A percentile compares a stretch with the other conserved stretches of the same genome.
These are phyloP conservation scores for Tenthredo notha DNA, from an alignment of 2,888 invertebrate species.

Conservation along the genomic window DNA sequence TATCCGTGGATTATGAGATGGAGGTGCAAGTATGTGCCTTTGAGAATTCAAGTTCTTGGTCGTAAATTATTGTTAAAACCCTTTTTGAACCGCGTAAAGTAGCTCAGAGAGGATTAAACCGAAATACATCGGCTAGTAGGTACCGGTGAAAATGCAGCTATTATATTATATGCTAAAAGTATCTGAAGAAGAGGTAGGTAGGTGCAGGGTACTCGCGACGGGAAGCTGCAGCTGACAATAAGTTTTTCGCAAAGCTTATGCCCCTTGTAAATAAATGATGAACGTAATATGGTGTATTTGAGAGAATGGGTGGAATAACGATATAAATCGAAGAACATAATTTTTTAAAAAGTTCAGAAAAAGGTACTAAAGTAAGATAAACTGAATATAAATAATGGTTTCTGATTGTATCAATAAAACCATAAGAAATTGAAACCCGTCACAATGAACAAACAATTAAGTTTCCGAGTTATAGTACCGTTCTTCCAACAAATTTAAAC, in stretches of 20 bases:
- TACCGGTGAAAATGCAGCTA: slow-evolving; percentile 32
- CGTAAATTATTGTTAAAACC: slow-evolving; percentile 53
- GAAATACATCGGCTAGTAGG: slow-evolving; percentile 6
- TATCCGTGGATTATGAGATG: slow-evolving; percentile 65
- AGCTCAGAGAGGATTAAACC: slow-evolving; percentile 38
- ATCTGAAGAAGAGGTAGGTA: background rate
- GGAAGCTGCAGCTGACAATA: slow-evolving; percentile 37
- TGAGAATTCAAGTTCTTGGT: slow-evolving; percentile 9
- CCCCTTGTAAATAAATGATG: too few species aligned
- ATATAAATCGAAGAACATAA: too few species aligned
- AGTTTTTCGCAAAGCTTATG: background rate
- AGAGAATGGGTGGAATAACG: too few species aligned
- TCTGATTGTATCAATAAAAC: too few species aligned
- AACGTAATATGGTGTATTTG: too few species aligned
- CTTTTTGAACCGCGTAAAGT: slow-evolving; percentile 7
- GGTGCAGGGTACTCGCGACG: slow-evolving; percentile 35
- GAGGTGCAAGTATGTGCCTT: slow-evolving; percentile 26
- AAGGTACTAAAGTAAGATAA: too few species aligned
- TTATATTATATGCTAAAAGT: background rate
- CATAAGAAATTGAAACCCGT: too few species aligned
- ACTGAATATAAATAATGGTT: too few species aligned
- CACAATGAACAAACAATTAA: too few species aligned
- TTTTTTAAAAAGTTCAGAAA: too few species aligned
- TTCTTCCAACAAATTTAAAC: too few species aligned
- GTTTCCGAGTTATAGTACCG: too few species aligned